Evolutionary conservation across 1,140 invertebrate genomes (phyloP).

Genomic region (Apis dorsata): DNA sequence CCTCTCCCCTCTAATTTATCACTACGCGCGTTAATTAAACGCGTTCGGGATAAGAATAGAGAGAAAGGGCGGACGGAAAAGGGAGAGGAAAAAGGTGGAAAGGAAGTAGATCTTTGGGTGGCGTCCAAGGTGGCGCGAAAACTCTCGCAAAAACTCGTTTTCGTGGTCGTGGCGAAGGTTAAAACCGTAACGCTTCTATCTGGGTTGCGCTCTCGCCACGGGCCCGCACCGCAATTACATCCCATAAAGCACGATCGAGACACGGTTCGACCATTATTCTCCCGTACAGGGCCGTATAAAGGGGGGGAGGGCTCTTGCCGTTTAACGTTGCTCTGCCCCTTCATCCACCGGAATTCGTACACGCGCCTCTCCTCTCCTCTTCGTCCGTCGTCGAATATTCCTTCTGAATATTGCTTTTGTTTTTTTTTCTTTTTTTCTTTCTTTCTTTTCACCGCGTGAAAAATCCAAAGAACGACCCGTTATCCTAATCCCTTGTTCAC

Average conservation of each 20-base stretch:
- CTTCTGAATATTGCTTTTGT: not conserved
- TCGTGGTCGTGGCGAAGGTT: conserved; percentile 68
- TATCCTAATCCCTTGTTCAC: conserved; percentile 27
- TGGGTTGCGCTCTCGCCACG: conserved; percentile 16
- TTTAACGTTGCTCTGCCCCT: conserved; percentile 54
- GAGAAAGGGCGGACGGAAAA: not conserved
- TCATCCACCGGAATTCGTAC: not conserved
- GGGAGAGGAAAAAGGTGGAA: no score
- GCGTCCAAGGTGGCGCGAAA: not conserved
- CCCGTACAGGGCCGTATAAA: conserved; percentile 72
- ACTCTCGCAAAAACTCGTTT: conserved; percentile 62
- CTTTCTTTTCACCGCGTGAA: not conserved
- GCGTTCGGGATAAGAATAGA: conserved; percentile 21
- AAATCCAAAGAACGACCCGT: not conserved
- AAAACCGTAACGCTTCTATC: conserved; percentile 71
- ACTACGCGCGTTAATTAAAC: conserved; percentile 16
- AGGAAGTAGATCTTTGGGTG: not conserved
- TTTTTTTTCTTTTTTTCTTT: not conserved
- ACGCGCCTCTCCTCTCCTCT: no score
- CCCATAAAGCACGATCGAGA: conserved; percentile 78
- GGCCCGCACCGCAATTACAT: conserved; percentile 76
- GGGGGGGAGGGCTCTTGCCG: conserved; percentile 54
- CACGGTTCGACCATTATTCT: conserved; percentile 77
- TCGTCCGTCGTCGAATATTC: not conserved
- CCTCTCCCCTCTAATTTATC: not conserved